Percentiles rank a stretch among this genome's conserved stretches.
These are phyloP conservation scores for Berghia stephanieae DNA, from an alignment of 1,140 invertebrate genomes.

Conservation along the genomic window DNA sequence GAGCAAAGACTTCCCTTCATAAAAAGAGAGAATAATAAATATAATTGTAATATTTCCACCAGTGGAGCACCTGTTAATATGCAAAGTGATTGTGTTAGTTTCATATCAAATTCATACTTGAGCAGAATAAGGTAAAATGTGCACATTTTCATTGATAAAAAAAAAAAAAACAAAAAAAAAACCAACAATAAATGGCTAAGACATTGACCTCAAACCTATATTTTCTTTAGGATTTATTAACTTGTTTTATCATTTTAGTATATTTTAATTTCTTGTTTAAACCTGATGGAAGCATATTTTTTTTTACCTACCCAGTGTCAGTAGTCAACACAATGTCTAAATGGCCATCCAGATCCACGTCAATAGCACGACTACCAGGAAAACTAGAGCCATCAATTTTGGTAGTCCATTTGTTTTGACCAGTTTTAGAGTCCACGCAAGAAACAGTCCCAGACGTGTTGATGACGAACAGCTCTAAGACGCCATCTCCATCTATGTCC, in stretches of 20 bases:
- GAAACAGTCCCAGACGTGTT: slow-evolving; percentile 57
- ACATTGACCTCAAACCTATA: neutral
- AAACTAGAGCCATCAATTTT: slow-evolving; percentile 48
- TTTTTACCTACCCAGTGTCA: slow-evolving; percentile 51
- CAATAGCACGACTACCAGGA: slow-evolving; percentile 53
- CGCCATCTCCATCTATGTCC: slow-evolving; percentile 50
- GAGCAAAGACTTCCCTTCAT: slow-evolving; percentile 54
- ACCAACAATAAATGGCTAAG: neutral
- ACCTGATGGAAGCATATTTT: neutral
- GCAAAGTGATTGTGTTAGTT: no score
- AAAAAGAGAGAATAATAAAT: no score
- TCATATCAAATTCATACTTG: no score
- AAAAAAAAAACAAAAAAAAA: neutral
- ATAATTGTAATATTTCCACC: no score
- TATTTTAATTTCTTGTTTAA: neutral
- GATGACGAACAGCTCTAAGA: slow-evolving; percentile 52
- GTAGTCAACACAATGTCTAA: slow-evolving; percentile 57
- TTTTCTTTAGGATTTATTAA: neutral
- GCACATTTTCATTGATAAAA: neutral
- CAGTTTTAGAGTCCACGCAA: slow-evolving; percentile 48
- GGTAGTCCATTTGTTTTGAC: slow-evolving; percentile 49
- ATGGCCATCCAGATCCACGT: slow-evolving; percentile 51
- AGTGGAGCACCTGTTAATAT: no score
- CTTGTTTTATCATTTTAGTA: neutral
- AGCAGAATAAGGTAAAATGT: neutral